Base-by-base conservation (phyloP, 2,888 invertebrate species). In the Lamellibrachia satsuma region DNA sequence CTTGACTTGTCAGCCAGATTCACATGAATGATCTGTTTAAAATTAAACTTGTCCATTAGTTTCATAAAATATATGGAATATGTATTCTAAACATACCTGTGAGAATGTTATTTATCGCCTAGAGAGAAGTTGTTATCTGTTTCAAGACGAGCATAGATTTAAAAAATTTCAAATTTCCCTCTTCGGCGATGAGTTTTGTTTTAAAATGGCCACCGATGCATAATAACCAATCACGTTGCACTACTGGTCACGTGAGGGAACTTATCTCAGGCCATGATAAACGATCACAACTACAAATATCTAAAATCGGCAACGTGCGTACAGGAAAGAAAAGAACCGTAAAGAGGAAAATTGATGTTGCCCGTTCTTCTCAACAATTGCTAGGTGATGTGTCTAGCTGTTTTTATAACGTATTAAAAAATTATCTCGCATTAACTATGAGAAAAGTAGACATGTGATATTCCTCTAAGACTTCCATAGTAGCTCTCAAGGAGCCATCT, bases 141-240 rank as follows among this genome's bases (percentile, higher is more conserved):
- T 75, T 75, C 75, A 75, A n/a, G 75, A 75, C 75, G 75, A 75
- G 75, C 22, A 75, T 75, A n/a, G 22, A 75, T 15, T 75, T 75
- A 22, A 6, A 75, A 75, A 75, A 75, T 15, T 75, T 75, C 75
- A 75, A 75, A 75, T 75, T 75, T 75, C 75, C 75, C 75, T 22
- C 75, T 75, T 75, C 75, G 22, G n/a, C 75, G 22, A 75, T 75
- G 75, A 75, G 75, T 11, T 75, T 75, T 75, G 75, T 75, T 75
- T 75, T 22, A 75, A 75, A 75, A 75, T 75, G 75, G 75, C 75
- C 75, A 75, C 75, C 75, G 22, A 75, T 22, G 75, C 75, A 75
- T 22, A 75, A 75, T 75, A 75, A 75, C 75, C 75, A 75, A 75
- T 75, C 75, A 75, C 75, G 22, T 75, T 75, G 75, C 75, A 75